These are phyloP conservation scores for Linnaemya tessellans DNA, from an alignment of 2,888 invertebrate genomes.

Conservation along the genomic window DNA sequence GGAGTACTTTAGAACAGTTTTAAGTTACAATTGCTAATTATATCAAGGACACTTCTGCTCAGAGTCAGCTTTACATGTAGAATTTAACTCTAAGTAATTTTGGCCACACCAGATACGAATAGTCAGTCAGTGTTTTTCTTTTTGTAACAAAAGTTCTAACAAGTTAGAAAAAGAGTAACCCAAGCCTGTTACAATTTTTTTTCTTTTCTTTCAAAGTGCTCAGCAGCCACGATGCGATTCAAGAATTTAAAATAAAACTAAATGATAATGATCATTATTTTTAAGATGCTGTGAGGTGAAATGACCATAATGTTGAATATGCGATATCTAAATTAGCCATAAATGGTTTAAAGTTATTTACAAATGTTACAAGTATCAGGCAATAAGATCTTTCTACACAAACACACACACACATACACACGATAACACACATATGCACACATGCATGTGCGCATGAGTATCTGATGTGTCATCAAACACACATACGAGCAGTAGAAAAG, in stretches of 20 bases:
- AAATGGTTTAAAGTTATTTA: constrained; percentile 60
- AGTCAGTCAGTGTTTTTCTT: not conserved
- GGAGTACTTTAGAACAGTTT: constrained; percentile 1
- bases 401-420: not conserved
- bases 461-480: constrained; percentile 48
- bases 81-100: not conserved
- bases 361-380: constrained; percentile 34
- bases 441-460: too few species aligned
- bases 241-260: not conserved
- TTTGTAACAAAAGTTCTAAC: not conserved
- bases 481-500: constrained; percentile 2
- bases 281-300: constrained; percentile 24
- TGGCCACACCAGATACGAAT: not conserved
- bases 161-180: not conserved
- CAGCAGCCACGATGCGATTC: not conserved
- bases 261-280: constrained; percentile 42
- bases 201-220: not conserved
- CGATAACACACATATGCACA: constrained; percentile 15
- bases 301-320: constrained; percentile 40
- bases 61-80: not conserved
- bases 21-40: constrained; percentile 7
- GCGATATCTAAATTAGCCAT: constrained; percentile 71
- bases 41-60: constrained; percentile 6
- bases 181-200: constrained; percentile 28
- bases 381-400: constrained; percentile 47